Conservation (phyloP, 2,113 vertebrate species). For the Emydura subglobosa region DNA sequence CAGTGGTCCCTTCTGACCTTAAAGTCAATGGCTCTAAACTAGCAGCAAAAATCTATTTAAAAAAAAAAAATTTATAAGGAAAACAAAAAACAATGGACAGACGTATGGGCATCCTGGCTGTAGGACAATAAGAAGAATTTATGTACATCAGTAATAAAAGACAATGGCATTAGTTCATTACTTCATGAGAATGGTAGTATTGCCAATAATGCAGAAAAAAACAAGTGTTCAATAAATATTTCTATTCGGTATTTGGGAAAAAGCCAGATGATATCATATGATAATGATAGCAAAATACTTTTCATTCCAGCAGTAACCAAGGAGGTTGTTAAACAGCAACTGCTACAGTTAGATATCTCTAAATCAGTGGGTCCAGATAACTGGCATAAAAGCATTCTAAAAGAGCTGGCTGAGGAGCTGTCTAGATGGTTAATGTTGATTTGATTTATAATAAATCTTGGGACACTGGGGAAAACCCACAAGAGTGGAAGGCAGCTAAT, state of each 20-base stretch:
- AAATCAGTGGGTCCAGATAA: neutral
- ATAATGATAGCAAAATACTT: neutral
- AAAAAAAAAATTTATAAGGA: neutral
- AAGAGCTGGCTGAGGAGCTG: neutral
- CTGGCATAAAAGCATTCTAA: neutral
- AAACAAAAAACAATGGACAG: neutral
- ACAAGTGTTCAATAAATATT: neutral
- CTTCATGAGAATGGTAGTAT: neutral
- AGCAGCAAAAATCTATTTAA: neutral
- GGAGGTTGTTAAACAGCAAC: neutral
- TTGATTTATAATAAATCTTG: neutral
- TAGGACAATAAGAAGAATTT: neutral
- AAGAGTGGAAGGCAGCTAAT: neutral
- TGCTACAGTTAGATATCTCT: neutral
- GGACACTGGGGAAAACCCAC: neutral
- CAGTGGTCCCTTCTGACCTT: no score
- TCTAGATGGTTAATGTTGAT: no score
- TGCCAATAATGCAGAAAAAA: neutral
- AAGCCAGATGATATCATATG: neutral
- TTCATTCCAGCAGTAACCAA: neutral
- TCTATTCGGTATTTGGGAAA: accelerated
- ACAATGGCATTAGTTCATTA: neutral
- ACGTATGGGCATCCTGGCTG: neutral
- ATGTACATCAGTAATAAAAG: neutral
- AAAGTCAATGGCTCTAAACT: no score